These are phyloP conservation scores for Phyllostomus hastatus DNA, from an alignment of 2,113 vertebrate genomes.

Conservation along the genomic window DNA sequence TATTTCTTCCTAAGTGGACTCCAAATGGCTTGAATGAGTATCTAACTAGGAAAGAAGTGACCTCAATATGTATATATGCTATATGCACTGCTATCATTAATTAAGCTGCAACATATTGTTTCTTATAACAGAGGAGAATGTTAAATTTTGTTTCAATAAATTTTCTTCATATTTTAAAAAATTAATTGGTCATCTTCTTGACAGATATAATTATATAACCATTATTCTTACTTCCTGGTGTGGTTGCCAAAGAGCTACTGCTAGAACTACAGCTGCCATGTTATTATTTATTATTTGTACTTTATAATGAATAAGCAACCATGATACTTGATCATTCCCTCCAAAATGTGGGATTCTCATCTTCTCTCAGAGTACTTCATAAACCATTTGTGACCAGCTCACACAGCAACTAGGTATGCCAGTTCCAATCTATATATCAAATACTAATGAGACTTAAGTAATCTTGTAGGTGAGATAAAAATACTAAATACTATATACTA, in stretches of 20 bases:
- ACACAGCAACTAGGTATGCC: background rate
- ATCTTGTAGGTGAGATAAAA: background rate
- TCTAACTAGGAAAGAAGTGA: background rate
- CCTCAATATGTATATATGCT: background rate
- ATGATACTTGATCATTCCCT: background rate
- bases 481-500: background rate
- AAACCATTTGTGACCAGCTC: background rate
- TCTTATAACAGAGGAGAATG: background rate
- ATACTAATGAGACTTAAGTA: background rate
- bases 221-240: background rate
- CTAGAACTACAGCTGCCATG: background rate
- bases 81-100: background rate
- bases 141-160: background rate
- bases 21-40: background rate
- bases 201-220: background rate
- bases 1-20: background rate
- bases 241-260: background rate
- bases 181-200: background rate
- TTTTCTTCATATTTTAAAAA: background rate
- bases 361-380: background rate
- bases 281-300: background rate
- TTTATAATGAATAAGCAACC: background rate
- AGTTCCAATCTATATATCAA: background rate
- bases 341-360: background rate
- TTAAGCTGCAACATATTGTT: background rate